Base-by-base conservation (phyloP, 2,888 invertebrate species). In the Cephus nigrinus region DNA sequence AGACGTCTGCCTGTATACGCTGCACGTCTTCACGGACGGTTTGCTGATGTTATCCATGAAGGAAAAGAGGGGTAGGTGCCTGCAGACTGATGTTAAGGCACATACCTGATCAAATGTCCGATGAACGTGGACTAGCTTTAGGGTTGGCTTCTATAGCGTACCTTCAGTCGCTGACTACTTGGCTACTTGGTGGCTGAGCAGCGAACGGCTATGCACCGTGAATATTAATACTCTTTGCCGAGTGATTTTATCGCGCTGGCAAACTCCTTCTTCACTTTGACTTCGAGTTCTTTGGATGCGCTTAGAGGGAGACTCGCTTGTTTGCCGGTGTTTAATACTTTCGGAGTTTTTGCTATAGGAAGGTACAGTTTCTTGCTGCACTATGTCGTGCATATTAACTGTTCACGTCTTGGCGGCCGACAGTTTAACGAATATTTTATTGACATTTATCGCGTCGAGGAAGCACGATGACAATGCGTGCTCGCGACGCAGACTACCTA, bases 201-300 rank as follows among this genome's bases (percentile, higher is more conserved):
- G 55, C 23, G 55, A 55, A 55, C 23, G 55, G 23, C 23, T 23
- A 1, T 23, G 55, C 87, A 87, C 86, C 79, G 86, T 88, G 89
- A 89, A 89, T 89, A 89, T 89, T 89, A 89, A 89, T 89, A 88
- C 86, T 83, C 84, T 85, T 85, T 83, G 86, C 83, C 84, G 86
- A 83, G 80, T 85, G 89, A 89, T 89, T 83, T 88, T 89, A 89
- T 89, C 89, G 85, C 87, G 82, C 79, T 81, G 81, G 82, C 55
- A 55, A 55, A 55, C 55, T 55, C 55, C 55, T 55, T 55, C 35
- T 35, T 40, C 69, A 72, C 77, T 80, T 55, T 72, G 40, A 34
- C 78, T 75, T 77, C 12, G 73, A 71, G 33, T 36, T 68, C 76
- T 77, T 68, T 69, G 33, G 35, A 35, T 74, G 68, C 33, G 68